phyloP scores from a whole-genome alignment of 2,888 invertebrate genomes.

The Diplazon laetatorius region DNA sequence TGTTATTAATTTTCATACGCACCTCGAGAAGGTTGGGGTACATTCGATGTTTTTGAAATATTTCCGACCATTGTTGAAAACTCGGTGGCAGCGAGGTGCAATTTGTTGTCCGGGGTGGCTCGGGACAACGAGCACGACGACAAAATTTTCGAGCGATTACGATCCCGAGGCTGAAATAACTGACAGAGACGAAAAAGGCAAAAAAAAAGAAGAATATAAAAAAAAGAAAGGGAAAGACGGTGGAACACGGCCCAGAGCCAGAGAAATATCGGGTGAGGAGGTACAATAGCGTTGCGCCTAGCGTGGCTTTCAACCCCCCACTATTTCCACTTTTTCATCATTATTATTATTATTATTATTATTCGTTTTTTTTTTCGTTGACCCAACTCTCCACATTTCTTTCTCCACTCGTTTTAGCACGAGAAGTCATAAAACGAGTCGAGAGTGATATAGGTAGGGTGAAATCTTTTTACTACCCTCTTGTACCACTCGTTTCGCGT shows the following conservation, averaged over 20 bases:
- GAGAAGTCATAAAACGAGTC: constrained; percentile 22
- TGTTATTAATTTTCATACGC: too few species aligned
- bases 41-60: neutral
- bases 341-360: too few species aligned
- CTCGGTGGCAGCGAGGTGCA: constrained; percentile 10
- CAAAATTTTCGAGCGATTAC: constrained; percentile 36
- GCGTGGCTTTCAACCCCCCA: constrained; percentile 11
- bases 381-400: neutral
- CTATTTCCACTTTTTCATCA: neutral
- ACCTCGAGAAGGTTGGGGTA: too few species aligned
- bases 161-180: constrained; percentile 34
- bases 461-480: neutral
- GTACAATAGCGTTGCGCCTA: neutral
- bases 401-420: neutral
- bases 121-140: constrained; percentile 28
- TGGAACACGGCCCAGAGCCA: neutral
- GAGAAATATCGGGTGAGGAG: constrained; percentile 32
- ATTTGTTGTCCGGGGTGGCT: constrained; percentile 14
- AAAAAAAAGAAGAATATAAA: constrained; percentile 9
- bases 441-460: constrained; percentile 1
- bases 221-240: constrained; percentile 3
- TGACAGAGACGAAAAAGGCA: neutral
- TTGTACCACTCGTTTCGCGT: neutral
- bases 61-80: neutral
- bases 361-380: constrained; percentile 12